Conservation (phyloP, 2,113 vertebrate species). For the Pogona vitticeps region DNA sequence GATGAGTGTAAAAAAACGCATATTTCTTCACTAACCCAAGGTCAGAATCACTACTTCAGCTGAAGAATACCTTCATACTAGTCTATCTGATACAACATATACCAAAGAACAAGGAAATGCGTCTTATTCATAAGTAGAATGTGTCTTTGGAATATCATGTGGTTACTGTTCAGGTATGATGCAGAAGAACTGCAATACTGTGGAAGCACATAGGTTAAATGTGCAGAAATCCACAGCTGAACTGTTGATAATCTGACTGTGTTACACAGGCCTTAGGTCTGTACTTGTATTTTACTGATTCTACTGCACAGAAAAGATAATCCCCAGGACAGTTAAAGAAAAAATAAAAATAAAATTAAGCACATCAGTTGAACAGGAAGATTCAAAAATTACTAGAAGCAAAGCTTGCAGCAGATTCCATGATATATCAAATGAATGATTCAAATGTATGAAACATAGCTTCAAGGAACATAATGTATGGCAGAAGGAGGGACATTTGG, state of each 20-base stretch:
- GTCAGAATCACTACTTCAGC: not conserved
- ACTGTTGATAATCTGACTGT: not conserved
- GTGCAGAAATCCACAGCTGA: not conserved
- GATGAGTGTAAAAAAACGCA: too few relatives aligned
- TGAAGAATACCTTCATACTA: not conserved
- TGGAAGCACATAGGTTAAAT: not conserved
- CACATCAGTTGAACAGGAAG: not conserved
- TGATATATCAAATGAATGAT: constrained; percentile 7
- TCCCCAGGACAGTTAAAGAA: not conserved
- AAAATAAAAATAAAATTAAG: constrained; percentile 25
- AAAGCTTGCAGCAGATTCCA: not conserved
- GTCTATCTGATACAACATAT: not conserved
- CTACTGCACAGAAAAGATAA: constrained; percentile 27
- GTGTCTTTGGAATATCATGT: too few relatives aligned
- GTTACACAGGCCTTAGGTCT: not conserved
- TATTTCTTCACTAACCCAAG: not conserved
- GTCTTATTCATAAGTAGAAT: too few relatives aligned
- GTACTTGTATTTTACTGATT: constrained; percentile 20
- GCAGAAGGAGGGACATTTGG: not conserved
- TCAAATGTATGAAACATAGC: constrained; percentile 18
- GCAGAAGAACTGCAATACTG: not conserved
- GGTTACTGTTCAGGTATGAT: too few relatives aligned
- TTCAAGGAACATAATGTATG: constrained; percentile 13
- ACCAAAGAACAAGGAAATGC: not conserved
- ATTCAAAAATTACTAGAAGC: constrained; percentile 3